Conservation (phyloP, 2,113 vertebrate species). For the human region GRCh38 chr14:67494001-67494500, state of each 20-base stretch:
- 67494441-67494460: not conserved
- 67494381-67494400: not conserved
- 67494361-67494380: not conserved
- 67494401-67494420: not conserved
- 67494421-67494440: not conserved
- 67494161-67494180: slow-evolving; percentile 74
- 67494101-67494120: slow-evolving; percentile 16
- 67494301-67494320: slow-evolving; percentile 68
- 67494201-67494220: slow-evolving; percentile 81
- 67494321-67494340: slow-evolving; percentile 67
- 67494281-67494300: slow-evolving; percentile 80
- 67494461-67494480: not conserved
- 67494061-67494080: not conserved
- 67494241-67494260: slow-evolving; percentile 86
- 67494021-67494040: not conserved
- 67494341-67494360: slow-evolving; percentile 29
- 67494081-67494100: not conserved
- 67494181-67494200: slow-evolving; percentile 83
- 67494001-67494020: not conserved
- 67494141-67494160: slow-evolving; percentile 57
- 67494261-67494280: slow-evolving; percentile 84
- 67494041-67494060: not conserved
- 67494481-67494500: not conserved
- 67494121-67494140: slow-evolving; percentile 51
- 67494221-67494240: slow-evolving; percentile 80